Percentiles rank a stretch among this genome's conserved stretches.
Conservation (phyloP, 2,888 invertebrate species). For the Drosophila crucigera region DNA sequence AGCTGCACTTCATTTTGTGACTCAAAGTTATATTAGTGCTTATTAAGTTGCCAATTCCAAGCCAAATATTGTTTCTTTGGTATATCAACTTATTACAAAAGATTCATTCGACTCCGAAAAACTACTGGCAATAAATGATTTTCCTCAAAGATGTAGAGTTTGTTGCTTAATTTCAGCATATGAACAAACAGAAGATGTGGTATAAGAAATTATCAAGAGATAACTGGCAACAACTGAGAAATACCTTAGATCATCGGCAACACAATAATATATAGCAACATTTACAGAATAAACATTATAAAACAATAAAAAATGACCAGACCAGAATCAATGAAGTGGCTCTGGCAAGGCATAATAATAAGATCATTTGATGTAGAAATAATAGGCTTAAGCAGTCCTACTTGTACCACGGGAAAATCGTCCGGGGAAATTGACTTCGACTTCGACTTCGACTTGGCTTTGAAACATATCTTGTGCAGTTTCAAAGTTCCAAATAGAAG, state of each 20-base stretch:
- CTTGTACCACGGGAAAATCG: too few species aligned
- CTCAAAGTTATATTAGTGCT: background rate
- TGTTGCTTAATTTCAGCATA: too few species aligned
- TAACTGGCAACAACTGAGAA: background rate
- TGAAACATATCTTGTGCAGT: background rate
- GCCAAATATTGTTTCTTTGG: background rate
- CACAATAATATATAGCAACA: background rate
- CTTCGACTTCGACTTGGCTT: too few species aligned
- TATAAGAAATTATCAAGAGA: background rate
- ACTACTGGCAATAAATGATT: background rate
- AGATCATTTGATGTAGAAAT: background rate
- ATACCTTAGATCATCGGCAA: background rate
- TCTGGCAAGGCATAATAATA: background rate
- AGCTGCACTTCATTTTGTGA: background rate
- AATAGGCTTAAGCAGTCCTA: background rate
- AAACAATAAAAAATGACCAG: background rate
- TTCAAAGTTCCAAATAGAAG: background rate
- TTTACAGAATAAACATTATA: background rate
- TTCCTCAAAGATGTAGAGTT: background rate
- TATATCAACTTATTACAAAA: background rate
- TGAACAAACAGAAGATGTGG: background rate
- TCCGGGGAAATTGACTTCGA: too few species aligned
- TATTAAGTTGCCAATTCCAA: background rate
- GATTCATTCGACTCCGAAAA: background rate
- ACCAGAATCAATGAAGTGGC: background rate